These are phyloP conservation scores for Hydropotes inermis DNA, from an alignment of 2,113 vertebrate genomes.

Conservation along the genomic window DNA sequence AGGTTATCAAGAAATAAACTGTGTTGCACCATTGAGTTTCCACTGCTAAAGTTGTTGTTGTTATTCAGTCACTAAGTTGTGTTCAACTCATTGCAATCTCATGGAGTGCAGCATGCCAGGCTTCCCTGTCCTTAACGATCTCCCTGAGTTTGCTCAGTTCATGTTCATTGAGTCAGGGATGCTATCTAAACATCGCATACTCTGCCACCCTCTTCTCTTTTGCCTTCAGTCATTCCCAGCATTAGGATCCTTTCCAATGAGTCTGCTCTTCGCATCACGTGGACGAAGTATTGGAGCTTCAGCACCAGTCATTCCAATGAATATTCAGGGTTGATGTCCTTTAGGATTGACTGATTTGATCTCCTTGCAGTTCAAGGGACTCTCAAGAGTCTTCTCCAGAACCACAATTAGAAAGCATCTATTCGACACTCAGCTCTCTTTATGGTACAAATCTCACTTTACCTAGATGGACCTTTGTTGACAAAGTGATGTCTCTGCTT, in stretches of 20 bases:
- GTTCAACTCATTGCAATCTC: neutral
- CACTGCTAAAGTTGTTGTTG: neutral
- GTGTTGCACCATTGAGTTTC: neutral
- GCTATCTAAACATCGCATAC: neutral
- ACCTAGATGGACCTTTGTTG: neutral
- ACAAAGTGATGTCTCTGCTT: neutral
- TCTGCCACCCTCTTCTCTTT: neutral
- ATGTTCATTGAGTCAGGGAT: neutral
- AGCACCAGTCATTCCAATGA: neutral
- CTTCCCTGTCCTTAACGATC: neutral
- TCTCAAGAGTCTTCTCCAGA: neutral
- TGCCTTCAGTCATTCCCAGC: neutral
- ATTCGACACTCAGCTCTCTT: neutral
- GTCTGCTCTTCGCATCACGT: neutral
- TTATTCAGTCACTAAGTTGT: neutral
- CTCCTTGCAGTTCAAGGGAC: neutral
- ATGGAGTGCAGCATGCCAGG: neutral
- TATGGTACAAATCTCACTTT: neutral
- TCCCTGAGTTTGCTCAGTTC: neutral
- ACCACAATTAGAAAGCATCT: neutral
- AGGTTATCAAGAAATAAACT: neutral
- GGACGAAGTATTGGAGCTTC: neutral
- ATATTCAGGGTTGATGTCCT: neutral
- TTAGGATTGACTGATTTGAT: neutral
- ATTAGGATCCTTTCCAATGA: neutral